phyloP scores from a whole-genome alignment of 2,113 vertebrate genomes.

The Pollachius pollachius region DNA sequence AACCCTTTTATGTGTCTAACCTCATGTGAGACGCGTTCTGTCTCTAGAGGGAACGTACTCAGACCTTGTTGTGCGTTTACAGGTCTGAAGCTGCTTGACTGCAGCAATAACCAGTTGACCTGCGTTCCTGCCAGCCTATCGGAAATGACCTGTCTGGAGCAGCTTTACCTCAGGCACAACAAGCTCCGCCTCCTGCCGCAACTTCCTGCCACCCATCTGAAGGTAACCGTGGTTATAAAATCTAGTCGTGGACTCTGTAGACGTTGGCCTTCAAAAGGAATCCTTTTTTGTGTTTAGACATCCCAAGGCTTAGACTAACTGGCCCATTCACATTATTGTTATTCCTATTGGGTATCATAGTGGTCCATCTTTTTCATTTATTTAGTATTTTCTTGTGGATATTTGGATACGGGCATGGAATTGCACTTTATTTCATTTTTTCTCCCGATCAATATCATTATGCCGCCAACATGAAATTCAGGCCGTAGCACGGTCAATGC shows the following conservation, averaged over 20 bases:
- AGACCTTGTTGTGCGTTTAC: conserved; percentile 5
- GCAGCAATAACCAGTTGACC: conserved; percentile 87
- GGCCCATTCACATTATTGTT: too few relatives aligned
- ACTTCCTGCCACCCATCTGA: conserved; percentile 78
- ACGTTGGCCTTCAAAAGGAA: not conserved
- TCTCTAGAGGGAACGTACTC: not conserved
- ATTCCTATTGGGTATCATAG: too few relatives aligned
- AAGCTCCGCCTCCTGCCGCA: conserved; percentile 81
- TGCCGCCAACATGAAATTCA: too few relatives aligned
- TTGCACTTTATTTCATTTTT: not conserved
- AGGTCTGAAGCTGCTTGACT: conserved; percentile 90
- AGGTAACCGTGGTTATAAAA: conserved; percentile 70
- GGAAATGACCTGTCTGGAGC: conserved; percentile 83
- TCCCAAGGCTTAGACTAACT: too few relatives aligned
- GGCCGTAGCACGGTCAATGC: not conserved
- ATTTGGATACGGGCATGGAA: too few relatives aligned
- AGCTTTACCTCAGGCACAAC: conserved; percentile 90
- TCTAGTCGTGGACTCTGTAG: not conserved
- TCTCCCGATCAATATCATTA: too few relatives aligned
- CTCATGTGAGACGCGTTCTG: not conserved
- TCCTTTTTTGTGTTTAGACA: not conserved
- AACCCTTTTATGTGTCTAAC: not conserved
- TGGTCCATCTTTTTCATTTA: too few relatives aligned
- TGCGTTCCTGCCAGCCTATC: conserved; percentile 79
- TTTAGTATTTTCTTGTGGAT: not conserved